phyloP scores from a whole-genome alignment of 23 tunicate species.

The Styela clava region DNA sequence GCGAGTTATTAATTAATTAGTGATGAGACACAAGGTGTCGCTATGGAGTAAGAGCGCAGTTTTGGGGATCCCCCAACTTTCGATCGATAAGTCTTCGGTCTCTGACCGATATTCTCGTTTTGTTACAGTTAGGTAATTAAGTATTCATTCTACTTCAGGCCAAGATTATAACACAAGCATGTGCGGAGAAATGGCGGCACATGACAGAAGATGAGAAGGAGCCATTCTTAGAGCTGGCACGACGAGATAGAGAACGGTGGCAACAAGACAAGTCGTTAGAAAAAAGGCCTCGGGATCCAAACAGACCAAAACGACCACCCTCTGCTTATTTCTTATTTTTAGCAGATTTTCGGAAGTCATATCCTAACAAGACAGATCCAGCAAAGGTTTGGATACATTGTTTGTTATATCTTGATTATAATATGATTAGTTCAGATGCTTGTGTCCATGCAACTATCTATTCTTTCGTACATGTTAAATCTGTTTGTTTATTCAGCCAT shows the following conservation, averaged over 20 bases:
- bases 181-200: slow-evolving; percentile 97
- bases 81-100: too few relatives aligned
- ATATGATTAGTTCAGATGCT: too few relatives aligned
- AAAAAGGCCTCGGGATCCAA: slow-evolving; percentile 94
- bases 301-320: slow-evolving; percentile 92
- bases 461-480: too few relatives aligned
- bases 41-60: too few relatives aligned
- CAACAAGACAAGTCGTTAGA: slow-evolving; percentile 86
- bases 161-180: slow-evolving; percentile 92
- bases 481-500: too few relatives aligned
- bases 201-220: slow-evolving; percentile 91
- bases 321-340: slow-evolving; percentile 88
- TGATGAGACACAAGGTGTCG: too few relatives aligned
- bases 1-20: too few relatives aligned
- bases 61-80: too few relatives aligned
- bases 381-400: slow-evolving; percentile 67
- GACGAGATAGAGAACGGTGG: slow-evolving; percentile 91
- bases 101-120: too few relatives aligned
- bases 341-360: slow-evolving; percentile 72
- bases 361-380: slow-evolving; percentile 73
- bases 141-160: slow-evolving; percentile 43
- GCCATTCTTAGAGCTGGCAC: slow-evolving; percentile 81
- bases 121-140: background rate
- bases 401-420: too few relatives aligned
- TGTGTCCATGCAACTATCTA: too few relatives aligned